Base-by-base conservation (phyloP, 2,888 invertebrate species). In the Tryphoninae sp. region DNA sequence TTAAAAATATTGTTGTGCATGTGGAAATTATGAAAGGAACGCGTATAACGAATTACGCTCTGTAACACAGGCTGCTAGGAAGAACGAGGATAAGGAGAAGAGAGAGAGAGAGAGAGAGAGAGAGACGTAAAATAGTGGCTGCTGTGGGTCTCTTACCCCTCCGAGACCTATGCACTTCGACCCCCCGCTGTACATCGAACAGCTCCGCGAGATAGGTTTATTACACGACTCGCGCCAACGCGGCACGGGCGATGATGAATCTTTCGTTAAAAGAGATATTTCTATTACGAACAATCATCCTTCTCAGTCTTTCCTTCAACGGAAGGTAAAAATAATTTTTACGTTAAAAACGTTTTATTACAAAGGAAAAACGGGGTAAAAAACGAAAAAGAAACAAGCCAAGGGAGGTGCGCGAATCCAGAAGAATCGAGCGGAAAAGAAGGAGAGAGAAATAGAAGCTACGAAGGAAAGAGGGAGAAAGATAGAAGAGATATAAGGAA, bases 401-500 rank as follows among this genome's bases (percentile, higher is more conserved):
- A 26, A 26, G 19, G 19, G 26, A 26, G 26, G 72, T 73, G 16
- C 55, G 49, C 61, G 42, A 68, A 77, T 53, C 58, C 49, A 64
- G 73, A 62, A 61, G 19, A 53, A 53, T 53, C 3, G n/a, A 7
- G 19, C 19, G 7, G 7, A 19, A 55, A 55, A 8, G 16, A 68
- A 16, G 16, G 64, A 68, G 40, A 40, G 9, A n/a, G 49, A 78
- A 51, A 64, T 19, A 19, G 2, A 3, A n/a, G n/a, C 13, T 51
- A 51, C 8, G 2, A 55, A 55, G n/a, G 16, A 68, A 16, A 19
- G 64, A 68, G 51, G 22, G 9, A 22, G 49, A 78, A 51, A 64
- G 7, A 16, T 33, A 22, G 49, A 55, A n/a, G 59, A n/a, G 51
- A 67, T 59, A 82, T 81, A 79, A 84, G 84, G 84, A 84, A 84